These are phyloP conservation scores for Lichenostomus cassidix DNA, from an alignment of 2,113 vertebrate species.

Conservation along the genomic window DNA sequence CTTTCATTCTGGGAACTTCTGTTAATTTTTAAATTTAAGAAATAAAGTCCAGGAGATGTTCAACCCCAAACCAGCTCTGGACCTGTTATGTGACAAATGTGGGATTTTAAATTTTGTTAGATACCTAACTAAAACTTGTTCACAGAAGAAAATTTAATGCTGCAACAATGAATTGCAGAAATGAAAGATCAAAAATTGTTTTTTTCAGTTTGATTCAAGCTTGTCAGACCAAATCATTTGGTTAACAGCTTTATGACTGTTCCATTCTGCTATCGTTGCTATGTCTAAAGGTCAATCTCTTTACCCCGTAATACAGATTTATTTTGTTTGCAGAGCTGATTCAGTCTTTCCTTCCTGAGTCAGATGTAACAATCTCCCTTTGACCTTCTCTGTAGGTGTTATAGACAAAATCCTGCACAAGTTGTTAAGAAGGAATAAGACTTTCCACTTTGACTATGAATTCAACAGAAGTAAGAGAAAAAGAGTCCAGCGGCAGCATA, in stretches of 20 bases:
- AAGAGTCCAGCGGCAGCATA: not conserved
- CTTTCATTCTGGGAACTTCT: not conserved
- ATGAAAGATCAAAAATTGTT: not conserved
- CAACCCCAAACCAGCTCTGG: not conserved
- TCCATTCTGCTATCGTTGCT: not conserved
- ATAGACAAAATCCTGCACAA: slow-evolving; percentile 26
- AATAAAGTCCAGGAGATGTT: not conserved
- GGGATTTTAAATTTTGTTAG: not conserved
- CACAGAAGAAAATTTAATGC: not conserved
- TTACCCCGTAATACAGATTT: not conserved
- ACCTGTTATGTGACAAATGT: not conserved
- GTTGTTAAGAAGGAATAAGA: slow-evolving; percentile 3
- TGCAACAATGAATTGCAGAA: not conserved
- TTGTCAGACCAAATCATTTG: not conserved
- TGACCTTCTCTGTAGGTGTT: slow-evolving; percentile 29
- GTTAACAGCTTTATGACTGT: slow-evolving; percentile 30
- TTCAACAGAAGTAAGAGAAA: not conserved
- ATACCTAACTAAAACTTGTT: not conserved
- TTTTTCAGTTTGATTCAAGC: not conserved
- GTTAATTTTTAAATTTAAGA: not conserved
- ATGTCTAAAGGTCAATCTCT: slow-evolving; percentile 50
- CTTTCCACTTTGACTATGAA: slow-evolving; percentile 29
- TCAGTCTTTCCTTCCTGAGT: slow-evolving; percentile 40
- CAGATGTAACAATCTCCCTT: slow-evolving; percentile 17
- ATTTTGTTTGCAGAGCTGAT: slow-evolving; percentile 49